Evolutionary conservation across 2,113 vertebrate species (phyloP), one percentile per base, ranked within the genome.

Genomic region (Piprites chloris): DNA sequence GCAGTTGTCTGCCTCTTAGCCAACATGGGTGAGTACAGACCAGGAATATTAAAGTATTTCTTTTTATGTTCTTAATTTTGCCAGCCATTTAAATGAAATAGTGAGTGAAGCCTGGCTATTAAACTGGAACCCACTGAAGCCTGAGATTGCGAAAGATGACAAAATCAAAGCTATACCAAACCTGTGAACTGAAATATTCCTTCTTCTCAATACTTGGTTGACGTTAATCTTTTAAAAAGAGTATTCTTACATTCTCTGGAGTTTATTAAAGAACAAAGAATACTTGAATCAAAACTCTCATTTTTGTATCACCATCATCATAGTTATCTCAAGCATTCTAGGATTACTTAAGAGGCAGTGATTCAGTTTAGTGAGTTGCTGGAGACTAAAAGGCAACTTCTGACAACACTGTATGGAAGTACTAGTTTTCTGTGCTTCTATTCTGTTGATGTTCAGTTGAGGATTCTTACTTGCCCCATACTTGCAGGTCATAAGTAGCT

Each of bases 1-100:
- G 99, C 99, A 27, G 97, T 99, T 93, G 96, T 99, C 33, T 99
- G 99, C 69, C 98, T 99, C 58, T 98, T 99, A 9, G 99, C 99
- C 78, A 99, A 99, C 93, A 99, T 99, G 99, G 99, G 99, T 99
- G 80, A 98, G 98, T 98, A 53, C 7, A 69, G 71, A 35, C 32
- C 35, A 66, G 47, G 42, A 66, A 69, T 28, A 37, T 59, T 80
- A 6, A 32, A 28, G 2, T n/a, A 6, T 8, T 11, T 61, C 44
- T 81, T 72, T 30, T 3, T 46, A 8, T 41, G 8, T 50, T 83
- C 28, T 18, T 79, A 15, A 27, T 85, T 79, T 73, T 53, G 5
- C 16, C 5, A 30, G 16, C 4, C 0, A 0, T 78, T 73, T 86
- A 50, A 87, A 39, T 50, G 27, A 74, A 68, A 30, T 53, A 42